Evolutionary conservation across 2,797 vertebrate genomes (phyloP), one percentile per base, ranked within the genome.

Genomic region (Lepilemur septentrionalis): DNA sequence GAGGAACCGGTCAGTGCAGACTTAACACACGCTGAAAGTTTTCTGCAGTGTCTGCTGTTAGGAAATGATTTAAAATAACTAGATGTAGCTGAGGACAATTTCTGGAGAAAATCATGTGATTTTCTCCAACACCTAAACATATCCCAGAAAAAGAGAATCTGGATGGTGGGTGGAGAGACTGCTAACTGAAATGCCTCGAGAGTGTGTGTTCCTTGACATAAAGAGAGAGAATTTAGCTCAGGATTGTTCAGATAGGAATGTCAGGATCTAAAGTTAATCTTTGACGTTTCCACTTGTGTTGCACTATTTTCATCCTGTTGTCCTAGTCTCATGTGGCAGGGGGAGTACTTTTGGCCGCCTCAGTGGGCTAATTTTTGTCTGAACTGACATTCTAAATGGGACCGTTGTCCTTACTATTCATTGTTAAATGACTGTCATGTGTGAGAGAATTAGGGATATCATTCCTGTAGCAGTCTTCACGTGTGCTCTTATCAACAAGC

Each of bases 131-230:
- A 93, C 67, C 76, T 97, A 87, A 96, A 96, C 83, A 81, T 80
- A 83, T 79, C 57, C 65, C 70, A 93, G 87, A 43, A 41, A 89
- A 83, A 88, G 91, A 85, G 48, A 93, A 85, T 94, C 96, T 96
- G 86, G 75, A 38, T 67, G 84, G 96, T 96, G 96, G 94, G 93
- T 72, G 80, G 95, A 86, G 52, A 95, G 93, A 48, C 78, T 79
- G 95, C 80, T 91, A 85, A 76, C 67, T 25, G 25, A 55, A 89
- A 94, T 96, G 92, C 79, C 86, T 97, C 61, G 96, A 91, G 85
- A 92, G 80, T 91, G 35, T 88, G 93, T 82, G 67, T 90, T 95
- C 93, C 80, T 95, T 93, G 96, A 93, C 52, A 91, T 52, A 81
- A 76, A 91, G 86, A 80, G 35, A 43, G 82, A 86, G 59, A 43